Evolutionary conservation across 2,888 invertebrate genomes (phyloP), one percentile per base, ranked within the genome.

Genomic region (Digitonthophagus gazella): DNA sequence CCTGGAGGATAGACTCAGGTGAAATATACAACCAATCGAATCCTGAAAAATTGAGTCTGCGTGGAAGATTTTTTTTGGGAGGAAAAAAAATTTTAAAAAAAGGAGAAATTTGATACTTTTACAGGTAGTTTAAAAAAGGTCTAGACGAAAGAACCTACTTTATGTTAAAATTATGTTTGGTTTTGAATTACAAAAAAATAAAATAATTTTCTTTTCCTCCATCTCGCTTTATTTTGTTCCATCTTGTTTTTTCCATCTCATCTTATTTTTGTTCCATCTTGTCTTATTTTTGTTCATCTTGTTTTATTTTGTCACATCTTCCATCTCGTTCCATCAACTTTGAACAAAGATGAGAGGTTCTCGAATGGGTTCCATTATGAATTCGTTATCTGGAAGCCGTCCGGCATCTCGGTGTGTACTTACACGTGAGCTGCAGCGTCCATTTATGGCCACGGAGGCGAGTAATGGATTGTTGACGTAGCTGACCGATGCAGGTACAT

Each of bases 391-490:
- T 61, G 18, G 19, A 20, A 11, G 58, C 58, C 58, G 61, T 20
- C 61, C 18, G 61, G 57, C 5, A 6, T 15, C 19, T 61, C 18
- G 15, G 20, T 61, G 61, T 18, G 16, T 57, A 57, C 57, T 15
- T 11, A 19, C 20, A 18, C 61, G 20, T 20, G 61, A 57, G 66
- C 70, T 69, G 67, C 67, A 65, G 58, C 68, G 71, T 71, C 71
- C 70, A 70, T 74, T 69, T 72, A 74, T 73, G 72, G 72, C 77
- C 76, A 78, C 75, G 72, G 76, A 76, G 75, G 76, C 79, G 78
- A 73, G 78, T 81, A 81, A 81, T 81, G 79, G 79, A 81, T 81
- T 81, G 81, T 82, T 82, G 80, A 81, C 81, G 78, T 74, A 81
- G 77, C 82, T 81, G 81, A 82, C 81, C 82, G 81, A 80, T 80